Evolutionary conservation across 2,113 vertebrate genomes (phyloP), one percentile per base, ranked within the genome.

Genomic region (Anhinga anhinga): DNA sequence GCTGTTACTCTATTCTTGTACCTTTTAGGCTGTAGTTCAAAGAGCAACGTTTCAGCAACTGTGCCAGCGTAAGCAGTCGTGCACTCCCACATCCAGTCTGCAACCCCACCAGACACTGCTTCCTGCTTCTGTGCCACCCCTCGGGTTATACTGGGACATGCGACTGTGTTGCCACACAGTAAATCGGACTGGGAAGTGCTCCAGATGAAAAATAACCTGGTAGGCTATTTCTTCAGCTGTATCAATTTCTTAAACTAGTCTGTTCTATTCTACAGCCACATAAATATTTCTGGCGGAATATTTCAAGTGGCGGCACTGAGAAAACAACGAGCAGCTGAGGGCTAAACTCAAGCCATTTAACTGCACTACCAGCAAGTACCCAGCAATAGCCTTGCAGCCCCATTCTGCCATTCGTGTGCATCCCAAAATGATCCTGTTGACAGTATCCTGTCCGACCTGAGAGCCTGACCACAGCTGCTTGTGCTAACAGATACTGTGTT

Each of bases 31-130:
- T 42, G 36, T 13, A 62, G 55, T 36, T 81, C 47, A 47, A 53
- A 30, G 29, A 12, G 53, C 44, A 73, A 34, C 40, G 22, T 34
- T 27, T 42, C 52, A 14, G 47, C n/a, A 22, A 5, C 40, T 15
- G 30, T 12, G 30, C 53, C n/a, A 62, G 21, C 2, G 3, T 13
- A 27, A 38, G 26, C 12, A 42, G n/a, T 5, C 40, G 1, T 1
- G 18, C 30, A 5, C 22, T 30, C 32, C 53, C 47, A 32, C 40
- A 47, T 18, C 29, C 67, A 21, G 26, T 3, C 74, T 62, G n/a
- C 44, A 63, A 4, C 10, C 55, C 59, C 40, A 30, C 3, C 76
- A 61, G 45, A 19, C 2, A 4, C 53, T 20, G 22, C 25, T 4
- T 30, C 44, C 53, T 19, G 65, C 52, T 52, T 21, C 44, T 4